Conservation (phyloP, 2,797 vertebrate species). For the Passerculus sandwichensis region DNA sequence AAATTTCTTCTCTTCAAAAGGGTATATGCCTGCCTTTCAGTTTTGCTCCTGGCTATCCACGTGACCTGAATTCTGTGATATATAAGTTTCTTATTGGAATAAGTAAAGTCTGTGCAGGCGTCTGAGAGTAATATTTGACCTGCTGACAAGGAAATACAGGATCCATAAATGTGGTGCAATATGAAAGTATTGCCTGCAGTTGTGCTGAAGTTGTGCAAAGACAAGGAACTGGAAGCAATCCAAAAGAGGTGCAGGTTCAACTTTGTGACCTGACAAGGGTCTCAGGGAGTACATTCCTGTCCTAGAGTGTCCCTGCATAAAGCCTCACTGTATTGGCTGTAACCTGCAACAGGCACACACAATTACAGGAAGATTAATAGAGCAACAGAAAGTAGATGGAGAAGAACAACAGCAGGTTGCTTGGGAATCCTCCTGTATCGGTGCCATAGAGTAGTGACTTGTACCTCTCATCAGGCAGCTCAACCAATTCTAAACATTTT, state of each 20-base stretch:
- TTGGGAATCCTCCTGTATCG: accelerated
- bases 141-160: constrained; percentile 20
- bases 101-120: neutral
- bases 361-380: neutral
- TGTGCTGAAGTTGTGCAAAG: neutral
- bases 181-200: neutral
- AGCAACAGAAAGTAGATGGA: neutral
- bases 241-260: constrained; percentile 12
- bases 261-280: neutral
- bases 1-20: neutral
- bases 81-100: neutral
- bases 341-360: neutral
- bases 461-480: neutral
- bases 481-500: neutral
- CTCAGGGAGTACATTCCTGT: neutral
- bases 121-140: constrained; percentile 45
- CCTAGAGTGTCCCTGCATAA: neutral
- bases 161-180: neutral
- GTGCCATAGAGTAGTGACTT: neutral
- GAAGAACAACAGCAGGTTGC: neutral
- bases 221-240: neutral
- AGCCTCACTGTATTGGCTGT: neutral
- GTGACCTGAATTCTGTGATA: neutral
- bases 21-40: neutral
- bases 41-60: neutral